Evolutionary conservation across 2,113 vertebrate genomes (phyloP).

Genomic region (Axis porcinus): DNA sequence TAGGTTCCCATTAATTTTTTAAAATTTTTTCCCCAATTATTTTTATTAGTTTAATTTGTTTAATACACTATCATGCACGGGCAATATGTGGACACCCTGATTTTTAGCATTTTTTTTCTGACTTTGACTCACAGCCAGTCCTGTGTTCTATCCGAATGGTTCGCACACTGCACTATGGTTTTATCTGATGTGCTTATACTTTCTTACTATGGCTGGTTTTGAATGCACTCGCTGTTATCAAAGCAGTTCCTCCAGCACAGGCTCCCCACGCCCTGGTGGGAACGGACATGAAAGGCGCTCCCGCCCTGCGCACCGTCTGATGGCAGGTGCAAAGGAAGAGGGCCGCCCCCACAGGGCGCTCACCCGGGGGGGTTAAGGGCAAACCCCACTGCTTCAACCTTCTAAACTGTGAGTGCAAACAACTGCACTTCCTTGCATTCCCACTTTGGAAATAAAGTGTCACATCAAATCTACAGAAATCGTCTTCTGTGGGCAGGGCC

Average conservation of each 20-base stretch:
- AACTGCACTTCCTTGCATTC: constrained; percentile 31
- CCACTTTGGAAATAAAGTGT: constrained; percentile 21
- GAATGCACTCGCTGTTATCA: neutral
- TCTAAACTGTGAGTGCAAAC: neutral
- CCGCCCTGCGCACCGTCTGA: neutral
- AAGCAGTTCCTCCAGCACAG: accelerated
- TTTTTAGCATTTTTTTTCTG: neutral
- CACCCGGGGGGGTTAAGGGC: constrained; percentile 50
- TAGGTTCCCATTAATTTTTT: neutral
- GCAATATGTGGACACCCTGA: too few relatives aligned
- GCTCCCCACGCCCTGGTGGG: neutral
- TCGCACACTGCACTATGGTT: neutral
- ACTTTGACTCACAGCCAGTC: neutral
- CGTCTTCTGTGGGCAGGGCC: constrained; percentile 3
- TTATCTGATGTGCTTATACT: neutral
- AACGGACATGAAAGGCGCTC: constrained; percentile 16
- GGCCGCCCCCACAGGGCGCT: constrained; percentile 24
- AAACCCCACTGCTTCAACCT: constrained; percentile 43
- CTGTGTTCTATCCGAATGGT: neutral
- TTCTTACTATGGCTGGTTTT: neutral
- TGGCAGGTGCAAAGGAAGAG: constrained; percentile 38
- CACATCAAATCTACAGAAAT: neutral
- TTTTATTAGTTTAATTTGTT: neutral
- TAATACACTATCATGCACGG: neutral
- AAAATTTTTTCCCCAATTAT: too few relatives aligned